phyloP scores from a whole-genome alignment of 2,113 vertebrate genomes.

The Scolopax mira region DNA sequence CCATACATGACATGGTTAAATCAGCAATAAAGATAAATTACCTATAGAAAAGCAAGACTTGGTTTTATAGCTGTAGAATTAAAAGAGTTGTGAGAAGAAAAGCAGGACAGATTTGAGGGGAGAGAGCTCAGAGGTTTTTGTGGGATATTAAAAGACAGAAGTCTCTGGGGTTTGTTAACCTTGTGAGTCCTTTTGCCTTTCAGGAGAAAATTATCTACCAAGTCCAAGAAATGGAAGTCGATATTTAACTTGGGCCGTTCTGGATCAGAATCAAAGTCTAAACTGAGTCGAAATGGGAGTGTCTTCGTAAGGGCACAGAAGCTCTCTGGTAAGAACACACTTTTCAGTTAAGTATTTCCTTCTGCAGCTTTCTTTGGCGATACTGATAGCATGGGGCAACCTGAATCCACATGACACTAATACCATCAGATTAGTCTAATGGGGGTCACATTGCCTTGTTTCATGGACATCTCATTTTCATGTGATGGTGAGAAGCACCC shows the following conservation, averaged over 20 bases:
- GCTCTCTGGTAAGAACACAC: slow-evolving; percentile 78
- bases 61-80: background rate
- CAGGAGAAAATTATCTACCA: slow-evolving; percentile 93
- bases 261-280: slow-evolving; percentile 90
- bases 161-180: background rate
- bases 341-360: background rate
- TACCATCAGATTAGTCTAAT: background rate
- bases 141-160: background rate
- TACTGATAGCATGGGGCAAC: background rate
- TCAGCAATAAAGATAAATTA: background rate
- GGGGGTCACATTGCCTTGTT: background rate
- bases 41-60: background rate
- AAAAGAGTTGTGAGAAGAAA: background rate
- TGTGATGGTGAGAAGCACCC: background rate
- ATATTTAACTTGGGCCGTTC: slow-evolving; percentile 96
- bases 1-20: background rate
- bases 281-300: slow-evolving; percentile 94
- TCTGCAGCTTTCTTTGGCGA: background rate
- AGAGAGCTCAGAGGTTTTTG: background rate
- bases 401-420: background rate
- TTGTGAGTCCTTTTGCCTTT: slow-evolving; percentile 13
- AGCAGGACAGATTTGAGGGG: background rate
- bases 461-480: background rate
- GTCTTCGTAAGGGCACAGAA: slow-evolving; percentile 92
- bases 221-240: slow-evolving; percentile 97